Percentiles rank a stretch among this genome's conserved stretches.
Evolutionary conservation across 2,888 invertebrate species (phyloP).

Genomic region (Ennomos erosarius): DNA sequence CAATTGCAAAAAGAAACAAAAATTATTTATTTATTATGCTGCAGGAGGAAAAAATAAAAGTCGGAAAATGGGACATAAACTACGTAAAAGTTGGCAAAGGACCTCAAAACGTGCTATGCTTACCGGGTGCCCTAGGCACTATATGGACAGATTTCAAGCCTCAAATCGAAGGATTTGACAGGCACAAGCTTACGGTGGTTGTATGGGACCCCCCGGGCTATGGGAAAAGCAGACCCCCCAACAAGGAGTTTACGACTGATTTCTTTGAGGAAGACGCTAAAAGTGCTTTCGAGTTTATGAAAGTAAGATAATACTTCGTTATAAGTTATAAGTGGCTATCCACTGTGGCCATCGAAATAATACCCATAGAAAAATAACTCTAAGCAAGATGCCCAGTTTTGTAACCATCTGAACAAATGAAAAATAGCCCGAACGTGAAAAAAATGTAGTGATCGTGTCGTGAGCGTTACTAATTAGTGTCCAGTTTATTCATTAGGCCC

Average conservation of each 20-base stretch:
- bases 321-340: no score
- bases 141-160: constrained; percentile 94
- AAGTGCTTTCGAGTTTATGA: constrained; percentile 89
- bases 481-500: no score
- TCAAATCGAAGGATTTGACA: constrained; percentile 88
- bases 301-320: constrained; percentile 63
- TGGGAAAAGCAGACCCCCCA: constrained; percentile 92
- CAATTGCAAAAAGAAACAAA: no score
- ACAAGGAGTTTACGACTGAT: constrained; percentile 88
- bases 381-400: no score
- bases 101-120: constrained; percentile 86
- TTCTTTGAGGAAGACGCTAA: constrained; percentile 92
- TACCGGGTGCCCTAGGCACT: constrained; percentile 93
- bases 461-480: no score
- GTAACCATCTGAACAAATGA: no score
- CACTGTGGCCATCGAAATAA: no score
- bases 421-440: no score
- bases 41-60: constrained; percentile 87
- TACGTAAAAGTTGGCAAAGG: constrained; percentile 87
- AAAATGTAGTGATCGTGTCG: no score
- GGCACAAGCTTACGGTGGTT: constrained; percentile 86
- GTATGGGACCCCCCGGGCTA: constrained; percentile 96
- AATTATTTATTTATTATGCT: no score
- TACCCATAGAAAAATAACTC: no score
- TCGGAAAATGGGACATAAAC: constrained; percentile 85